Conservation (phyloP, 2,797 vertebrate species). For the Manis crassicaudata region DNA sequence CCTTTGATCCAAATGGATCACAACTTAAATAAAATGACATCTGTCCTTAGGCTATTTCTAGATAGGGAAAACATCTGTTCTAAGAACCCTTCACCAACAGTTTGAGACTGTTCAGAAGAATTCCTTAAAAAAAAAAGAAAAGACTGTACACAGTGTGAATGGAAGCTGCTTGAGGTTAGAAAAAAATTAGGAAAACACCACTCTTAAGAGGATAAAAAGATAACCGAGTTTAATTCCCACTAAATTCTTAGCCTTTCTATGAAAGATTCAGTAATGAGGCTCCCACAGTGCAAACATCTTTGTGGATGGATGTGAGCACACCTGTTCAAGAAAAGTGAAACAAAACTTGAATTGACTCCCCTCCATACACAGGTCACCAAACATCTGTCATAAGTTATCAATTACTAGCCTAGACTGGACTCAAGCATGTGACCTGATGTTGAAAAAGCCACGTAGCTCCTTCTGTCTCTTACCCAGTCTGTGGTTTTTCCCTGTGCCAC, state of each 20-base stretch:
- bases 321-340: slow-evolving; percentile 74
- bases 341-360: slow-evolving; percentile 55
- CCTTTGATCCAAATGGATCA: slow-evolving; percentile 69
- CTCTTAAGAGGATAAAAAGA: slow-evolving; percentile 30
- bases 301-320: slow-evolving; percentile 52
- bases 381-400: slow-evolving; percentile 76
- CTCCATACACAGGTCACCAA: slow-evolving; percentile 58
- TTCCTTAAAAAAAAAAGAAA: neutral
- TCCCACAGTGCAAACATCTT: neutral
- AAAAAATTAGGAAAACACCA: neutral
- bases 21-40: slow-evolving; percentile 63
- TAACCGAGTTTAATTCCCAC: neutral
- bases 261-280: neutral
- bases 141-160: neutral
- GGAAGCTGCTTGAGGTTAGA: neutral
- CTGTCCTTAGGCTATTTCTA: slow-evolving; percentile 60
- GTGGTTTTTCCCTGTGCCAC: neutral
- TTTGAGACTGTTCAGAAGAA: slow-evolving; percentile 35
- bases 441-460: slow-evolving; percentile 47
- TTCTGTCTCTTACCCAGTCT: neutral
- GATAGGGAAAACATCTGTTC: slow-evolving; percentile 37
- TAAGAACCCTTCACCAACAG: neutral
- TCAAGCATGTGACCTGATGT: slow-evolving; percentile 47
- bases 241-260: slow-evolving; percentile 8
- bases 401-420: neutral